These are phyloP conservation scores for Menidia menidia DNA, from an alignment of 2,797 vertebrate genomes.

Conservation along the genomic window DNA sequence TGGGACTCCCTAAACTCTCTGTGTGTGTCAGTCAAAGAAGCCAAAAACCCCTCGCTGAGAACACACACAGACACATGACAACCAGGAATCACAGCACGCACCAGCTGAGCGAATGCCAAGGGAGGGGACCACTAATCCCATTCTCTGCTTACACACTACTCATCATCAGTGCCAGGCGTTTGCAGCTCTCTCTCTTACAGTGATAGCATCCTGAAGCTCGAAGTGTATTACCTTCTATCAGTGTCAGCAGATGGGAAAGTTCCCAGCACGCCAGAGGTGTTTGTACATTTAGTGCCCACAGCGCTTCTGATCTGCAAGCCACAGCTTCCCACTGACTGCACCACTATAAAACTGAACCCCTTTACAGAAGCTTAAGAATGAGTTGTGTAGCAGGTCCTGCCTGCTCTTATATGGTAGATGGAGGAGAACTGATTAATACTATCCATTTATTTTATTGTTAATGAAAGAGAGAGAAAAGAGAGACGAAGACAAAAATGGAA, in stretches of 20 bases:
- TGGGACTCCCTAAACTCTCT: slow-evolving; percentile 64
- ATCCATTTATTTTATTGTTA: background rate
- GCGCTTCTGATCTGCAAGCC: slow-evolving; percentile 56
- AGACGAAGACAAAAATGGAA: background rate
- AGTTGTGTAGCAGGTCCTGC: slow-evolving; percentile 10
- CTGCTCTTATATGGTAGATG: background rate
- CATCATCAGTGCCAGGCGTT: slow-evolving; percentile 59
- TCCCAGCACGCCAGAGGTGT: slow-evolving; percentile 51
- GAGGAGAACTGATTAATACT: background rate
- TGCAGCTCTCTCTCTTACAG: slow-evolving; percentile 41
- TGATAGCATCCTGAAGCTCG: slow-evolving; percentile 42
- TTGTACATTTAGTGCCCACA: slow-evolving; percentile 24
- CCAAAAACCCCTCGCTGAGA: slow-evolving; percentile 60
- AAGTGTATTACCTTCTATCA: slow-evolving; percentile 55
- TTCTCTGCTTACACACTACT: slow-evolving; percentile 70
- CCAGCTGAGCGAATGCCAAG: slow-evolving; percentile 54
- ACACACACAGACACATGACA: slow-evolving; percentile 57
- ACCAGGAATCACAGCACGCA: slow-evolving; percentile 35
- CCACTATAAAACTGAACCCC: slow-evolving; percentile 19
- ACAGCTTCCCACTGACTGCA: slow-evolving; percentile 33
- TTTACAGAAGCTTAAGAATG: slow-evolving; percentile 21
- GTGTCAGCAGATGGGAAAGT: slow-evolving; percentile 59
- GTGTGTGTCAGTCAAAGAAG: slow-evolving; percentile 66
- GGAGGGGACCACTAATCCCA: slow-evolving; percentile 68
- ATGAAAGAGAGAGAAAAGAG: background rate